Base-by-base conservation (phyloP, 2,797 vertebrate species). In the Poeciliopsis turneri region DNA sequence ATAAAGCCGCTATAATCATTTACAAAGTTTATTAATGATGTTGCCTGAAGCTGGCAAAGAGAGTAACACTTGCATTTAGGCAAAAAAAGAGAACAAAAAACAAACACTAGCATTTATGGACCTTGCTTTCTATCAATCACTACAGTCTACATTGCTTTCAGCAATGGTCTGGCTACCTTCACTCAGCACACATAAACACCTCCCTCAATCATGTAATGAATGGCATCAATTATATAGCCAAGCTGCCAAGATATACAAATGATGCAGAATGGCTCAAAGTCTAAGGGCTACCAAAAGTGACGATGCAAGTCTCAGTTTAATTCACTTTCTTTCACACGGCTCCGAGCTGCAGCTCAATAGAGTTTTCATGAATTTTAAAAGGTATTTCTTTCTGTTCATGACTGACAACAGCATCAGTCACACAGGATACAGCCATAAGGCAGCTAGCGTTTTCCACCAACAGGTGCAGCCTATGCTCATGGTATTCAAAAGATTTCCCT, bases 1-100 rank as follows among this genome's bases (percentile, higher is more conserved):
- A 95, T 95, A 89, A 77, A 91, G 87, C 90, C 88, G 90, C 93
- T 92, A 93, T 95, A 91, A 93, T 94, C 91, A 94, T 93, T 93
- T 92, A 84, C 89, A 78, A 76, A 80, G 72, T 91, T 91, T 93
- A 93, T 94, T 92, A 94, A 94, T 92, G 93, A 89, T 85, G 84
- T 84, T 2, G 89, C 89, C 87, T 28, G 66, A 41, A 92, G 90
- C 89, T n/a, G 77, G 78, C 83, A 75, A 75, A 84, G 76, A 88
- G 89, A 93, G 86, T 77, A 89, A 92, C 86, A 88, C 88, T 93
- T 89, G 90, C 92, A 93, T 94, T 93, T 90, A 90, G 93, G 90
- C 78, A 89, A 90, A 79, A 82, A 72, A 83, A 43, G 5, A 68
- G 41, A 68, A 11, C 7, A 23, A 25, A 41, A 41, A 66, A 68